Evolutionary conservation across 2,797 vertebrate species (phyloP).

Genomic region (Epinephelus coioides): DNA sequence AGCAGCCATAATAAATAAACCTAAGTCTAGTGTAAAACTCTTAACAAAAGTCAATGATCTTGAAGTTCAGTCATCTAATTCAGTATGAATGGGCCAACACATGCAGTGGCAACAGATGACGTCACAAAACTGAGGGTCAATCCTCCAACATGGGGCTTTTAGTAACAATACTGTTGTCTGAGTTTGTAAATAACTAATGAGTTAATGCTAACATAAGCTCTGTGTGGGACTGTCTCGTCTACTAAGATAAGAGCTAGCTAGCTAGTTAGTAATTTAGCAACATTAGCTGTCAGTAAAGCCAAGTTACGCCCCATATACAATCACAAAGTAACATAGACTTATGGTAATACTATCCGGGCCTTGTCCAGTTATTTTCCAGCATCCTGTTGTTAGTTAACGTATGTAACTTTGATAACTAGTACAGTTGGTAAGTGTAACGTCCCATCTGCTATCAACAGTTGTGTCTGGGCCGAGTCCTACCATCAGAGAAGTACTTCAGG

Average conservation of each 20-base stretch:
- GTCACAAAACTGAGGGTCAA: background rate
- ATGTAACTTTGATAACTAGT: no score
- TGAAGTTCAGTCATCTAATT: background rate
- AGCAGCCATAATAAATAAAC: background rate
- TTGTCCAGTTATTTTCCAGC: background rate
- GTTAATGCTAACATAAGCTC: accelerated
- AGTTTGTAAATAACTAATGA: background rate
- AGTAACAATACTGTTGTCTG: no score
- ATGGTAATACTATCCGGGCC: background rate
- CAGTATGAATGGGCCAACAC: background rate
- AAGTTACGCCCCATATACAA: background rate
- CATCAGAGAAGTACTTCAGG: conserved; percentile 81
- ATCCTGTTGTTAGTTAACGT: background rate
- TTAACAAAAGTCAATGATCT: background rate
- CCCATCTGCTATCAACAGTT: background rate
- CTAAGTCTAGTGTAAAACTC: background rate
- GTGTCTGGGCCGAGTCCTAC: conserved; percentile 53
- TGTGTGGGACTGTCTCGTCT: background rate
- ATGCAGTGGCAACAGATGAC: background rate
- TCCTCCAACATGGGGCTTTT: background rate
- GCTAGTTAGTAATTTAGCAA: background rate
- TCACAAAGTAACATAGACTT: background rate
- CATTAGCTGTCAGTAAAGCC: background rate
- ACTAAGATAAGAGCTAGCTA: background rate
- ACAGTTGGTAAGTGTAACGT: background rate